These are phyloP conservation scores for Champsocephalus gunnari DNA, from an alignment of 2,797 vertebrate species.

Conservation along the genomic window DNA sequence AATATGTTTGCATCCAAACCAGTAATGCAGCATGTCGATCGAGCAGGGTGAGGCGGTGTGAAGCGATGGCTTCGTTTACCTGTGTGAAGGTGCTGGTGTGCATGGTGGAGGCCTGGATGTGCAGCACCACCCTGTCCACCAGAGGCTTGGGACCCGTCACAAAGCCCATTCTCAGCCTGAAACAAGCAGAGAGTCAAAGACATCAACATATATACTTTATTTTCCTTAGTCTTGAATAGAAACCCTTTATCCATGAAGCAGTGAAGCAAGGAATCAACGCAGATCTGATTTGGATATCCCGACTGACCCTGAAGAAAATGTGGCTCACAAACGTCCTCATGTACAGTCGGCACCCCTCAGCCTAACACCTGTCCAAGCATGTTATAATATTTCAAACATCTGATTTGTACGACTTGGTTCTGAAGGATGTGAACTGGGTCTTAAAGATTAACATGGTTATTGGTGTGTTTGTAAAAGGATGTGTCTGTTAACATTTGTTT, in stretches of 20 bases:
- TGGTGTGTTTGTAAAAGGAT: not conserved
- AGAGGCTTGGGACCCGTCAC: constrained; percentile 93
- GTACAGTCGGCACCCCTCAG: not conserved
- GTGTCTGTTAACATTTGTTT: not conserved
- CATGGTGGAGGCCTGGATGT: constrained; percentile 92
- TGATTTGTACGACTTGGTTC: not conserved
- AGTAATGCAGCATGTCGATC: not conserved
- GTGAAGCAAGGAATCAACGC: not conserved
- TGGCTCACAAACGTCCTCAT: not conserved
- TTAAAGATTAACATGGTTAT: not conserved
- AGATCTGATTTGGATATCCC: not conserved
- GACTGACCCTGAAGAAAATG: not conserved
- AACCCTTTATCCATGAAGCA: not conserved
- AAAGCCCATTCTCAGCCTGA: constrained; percentile 93
- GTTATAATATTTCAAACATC: not conserved
- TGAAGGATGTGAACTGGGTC: too few relatives aligned
- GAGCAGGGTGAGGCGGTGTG: not conserved
- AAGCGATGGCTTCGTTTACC: constrained; percentile 75
- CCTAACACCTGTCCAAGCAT: not conserved
- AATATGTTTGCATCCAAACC: not conserved
- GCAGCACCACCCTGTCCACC: constrained; percentile 90
- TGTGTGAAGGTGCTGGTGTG: constrained; percentile 94
- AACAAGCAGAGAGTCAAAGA: constrained; percentile 4
- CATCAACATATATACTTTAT: not conserved
- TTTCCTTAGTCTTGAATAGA: not conserved